Evolutionary conservation across 2,113 vertebrate genomes (phyloP), one percentile per base, ranked within the genome.

Genomic region (Atractosteus spatula): DNA sequence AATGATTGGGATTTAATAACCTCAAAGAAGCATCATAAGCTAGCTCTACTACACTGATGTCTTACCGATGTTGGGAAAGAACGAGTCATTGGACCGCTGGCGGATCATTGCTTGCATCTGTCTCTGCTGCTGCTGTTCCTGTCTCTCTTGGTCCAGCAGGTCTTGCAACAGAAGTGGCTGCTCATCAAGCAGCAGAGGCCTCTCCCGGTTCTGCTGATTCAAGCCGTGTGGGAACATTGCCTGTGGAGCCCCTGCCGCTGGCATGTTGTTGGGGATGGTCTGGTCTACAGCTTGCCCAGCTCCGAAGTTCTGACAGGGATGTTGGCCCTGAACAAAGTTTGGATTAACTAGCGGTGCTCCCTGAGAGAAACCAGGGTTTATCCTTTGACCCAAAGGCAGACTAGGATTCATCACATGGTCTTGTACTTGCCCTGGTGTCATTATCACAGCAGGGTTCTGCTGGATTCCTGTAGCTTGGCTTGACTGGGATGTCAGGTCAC

Each of bases 91-190:
- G 0, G 97, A 91, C 1, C 92, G 94, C 8, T 98, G 96, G 6
- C 93, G 90, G 72, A 99, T 97, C 92, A 99, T 93, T 41, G 94
- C 93, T 85, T 99, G 97, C 97, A 99, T 99, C 81, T 99, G 96
- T 55, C 95, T 89, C 73, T 99, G 97, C 80, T 99, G 97, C 80
- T 97, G 96, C 84, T 99, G 97, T 71, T 99, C 97, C 69, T 98
- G 95, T 3, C 96, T 89, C 80, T 99, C 97, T 81, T 99, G 96
- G 84, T 99, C 97, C 84, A 99, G 80, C 55, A 99, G 94, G 51
- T 99, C 97, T 86, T 99, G 97, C 55, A 99, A 87, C 44, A 99
- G 93, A 2, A 99, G 94, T 0, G 97, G 97, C 82, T 99, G 97
- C 3, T 99, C 97, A 43, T 98, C 96, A 13, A 99, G 79, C 3